A percentile compares a stretch with the other conserved stretches of the same genome.
These are phyloP conservation scores for Steatocranus sp. DNA, from an alignment of 2,797 vertebrate genomes.

Conservation along the genomic window DNA sequence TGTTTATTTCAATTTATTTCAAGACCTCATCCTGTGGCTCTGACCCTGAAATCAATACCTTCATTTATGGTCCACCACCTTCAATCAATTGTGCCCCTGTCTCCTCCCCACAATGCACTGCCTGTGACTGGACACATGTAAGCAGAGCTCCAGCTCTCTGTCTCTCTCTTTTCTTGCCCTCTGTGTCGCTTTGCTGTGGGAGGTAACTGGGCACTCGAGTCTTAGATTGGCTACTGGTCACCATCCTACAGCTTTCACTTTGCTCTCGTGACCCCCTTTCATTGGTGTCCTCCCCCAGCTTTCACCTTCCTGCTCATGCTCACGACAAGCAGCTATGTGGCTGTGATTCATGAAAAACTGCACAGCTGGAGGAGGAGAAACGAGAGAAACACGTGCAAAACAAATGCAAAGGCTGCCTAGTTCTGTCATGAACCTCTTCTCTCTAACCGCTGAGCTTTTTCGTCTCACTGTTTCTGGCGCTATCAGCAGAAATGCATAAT, in stretches of 20 bases:
- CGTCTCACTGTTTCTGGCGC: slow-evolving; percentile 5
- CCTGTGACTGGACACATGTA: slow-evolving; percentile 66
- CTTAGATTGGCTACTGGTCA: slow-evolving; percentile 47
- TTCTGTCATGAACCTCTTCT: slow-evolving; percentile 26
- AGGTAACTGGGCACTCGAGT: slow-evolving; percentile 58
- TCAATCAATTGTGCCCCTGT: slow-evolving; percentile 70
- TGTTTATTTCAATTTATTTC: slow-evolving; percentile 80
- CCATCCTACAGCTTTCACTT: slow-evolving; percentile 37
- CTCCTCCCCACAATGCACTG: slow-evolving; percentile 55
- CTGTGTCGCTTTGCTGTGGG: slow-evolving; percentile 42
- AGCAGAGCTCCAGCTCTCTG: slow-evolving; percentile 32
- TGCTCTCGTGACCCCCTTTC: background rate
- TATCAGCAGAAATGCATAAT: slow-evolving; percentile 35
- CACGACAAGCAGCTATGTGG: slow-evolving; percentile 21
- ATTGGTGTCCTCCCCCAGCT: background rate
- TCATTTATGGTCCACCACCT: slow-evolving; percentile 77
- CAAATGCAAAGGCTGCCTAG: slow-evolving; percentile 33
- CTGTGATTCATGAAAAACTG: slow-evolving; percentile 49
- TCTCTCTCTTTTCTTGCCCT: slow-evolving; percentile 1
- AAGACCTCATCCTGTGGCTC: slow-evolving; percentile 70
- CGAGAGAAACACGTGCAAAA: slow-evolving; percentile 19
- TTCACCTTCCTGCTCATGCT: background rate
- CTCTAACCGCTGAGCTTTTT: background rate
- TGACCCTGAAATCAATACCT: slow-evolving; percentile 75
- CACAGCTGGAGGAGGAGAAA: slow-evolving; percentile 2